Evolutionary conservation across 2,113 vertebrate genomes (phyloP).

Genomic region (Columbina picui): DNA sequence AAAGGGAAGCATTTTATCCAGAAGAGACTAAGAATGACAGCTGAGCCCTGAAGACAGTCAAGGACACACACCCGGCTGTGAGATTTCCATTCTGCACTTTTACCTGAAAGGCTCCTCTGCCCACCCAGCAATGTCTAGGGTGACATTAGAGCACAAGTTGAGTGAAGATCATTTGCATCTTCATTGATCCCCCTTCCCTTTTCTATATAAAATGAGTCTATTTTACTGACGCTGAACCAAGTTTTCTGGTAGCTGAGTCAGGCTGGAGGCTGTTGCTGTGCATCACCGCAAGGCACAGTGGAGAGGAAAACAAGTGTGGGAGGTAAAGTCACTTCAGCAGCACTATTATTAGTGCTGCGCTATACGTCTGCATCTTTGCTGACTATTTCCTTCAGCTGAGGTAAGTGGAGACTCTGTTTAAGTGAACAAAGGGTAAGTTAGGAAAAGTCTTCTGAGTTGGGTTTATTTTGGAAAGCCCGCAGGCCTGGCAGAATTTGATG

Average conservation of each 20-base stretch:
- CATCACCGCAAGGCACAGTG: background rate
- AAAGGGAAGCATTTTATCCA: background rate
- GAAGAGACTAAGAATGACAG: background rate
- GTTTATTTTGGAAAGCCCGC: conserved; percentile 5
- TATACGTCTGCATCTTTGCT: background rate
- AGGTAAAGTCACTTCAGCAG: background rate
- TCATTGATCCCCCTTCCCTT: conserved; percentile 36
- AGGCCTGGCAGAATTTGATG: conserved; percentile 1
- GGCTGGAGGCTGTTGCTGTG: conserved; percentile 19
- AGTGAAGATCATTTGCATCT: background rate
- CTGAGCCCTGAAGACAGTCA: background rate
- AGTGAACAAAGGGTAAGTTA: background rate
- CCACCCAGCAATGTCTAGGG: conserved; percentile 26
- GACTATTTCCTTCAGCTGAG: background rate
- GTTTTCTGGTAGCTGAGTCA: conserved; percentile 29
- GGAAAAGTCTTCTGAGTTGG: background rate
- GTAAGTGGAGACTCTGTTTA: background rate
- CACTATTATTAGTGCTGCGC: background rate
- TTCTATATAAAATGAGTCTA: background rate
- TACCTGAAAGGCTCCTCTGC: background rate
- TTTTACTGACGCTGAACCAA: background rate
- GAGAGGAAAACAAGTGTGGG: conserved; percentile 8
- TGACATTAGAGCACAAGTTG: background rate
- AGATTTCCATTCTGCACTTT: background rate
- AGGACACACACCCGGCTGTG: background rate